Percentiles rank a stretch among this genome's conserved stretches.
phyloP scores from a whole-genome alignment of 2,888 invertebrate genomes.

The Tortrix viridana region DNA sequence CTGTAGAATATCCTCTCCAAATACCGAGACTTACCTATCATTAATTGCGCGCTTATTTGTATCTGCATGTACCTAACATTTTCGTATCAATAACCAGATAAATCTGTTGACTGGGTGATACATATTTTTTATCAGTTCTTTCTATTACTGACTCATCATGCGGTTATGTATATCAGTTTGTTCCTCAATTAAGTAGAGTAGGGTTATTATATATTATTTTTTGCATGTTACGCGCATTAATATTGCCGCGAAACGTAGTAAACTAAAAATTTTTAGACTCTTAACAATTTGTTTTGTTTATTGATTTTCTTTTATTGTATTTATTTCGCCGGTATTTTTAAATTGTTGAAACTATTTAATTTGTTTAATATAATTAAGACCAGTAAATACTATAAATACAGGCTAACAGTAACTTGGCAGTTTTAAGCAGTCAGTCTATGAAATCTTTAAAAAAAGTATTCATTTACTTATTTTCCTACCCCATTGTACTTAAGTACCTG shows the following conservation, averaged over 20 bases:
- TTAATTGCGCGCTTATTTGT: constrained; percentile 13
- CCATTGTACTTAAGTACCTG: too few relatives aligned
- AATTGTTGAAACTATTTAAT: too few relatives aligned
- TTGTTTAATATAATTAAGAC: too few relatives aligned
- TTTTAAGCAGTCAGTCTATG: too few relatives aligned
- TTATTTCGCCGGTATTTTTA: too few relatives aligned
- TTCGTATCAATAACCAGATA: constrained; percentile 24
- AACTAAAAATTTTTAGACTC: too few relatives aligned
- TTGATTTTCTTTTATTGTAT: too few relatives aligned
- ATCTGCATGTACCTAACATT: constrained; percentile 3
- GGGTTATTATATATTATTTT: background rate
- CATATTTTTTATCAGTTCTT: constrained; percentile 19
- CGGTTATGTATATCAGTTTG: background rate
- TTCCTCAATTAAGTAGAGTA: background rate
- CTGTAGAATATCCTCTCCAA: constrained; percentile 15
- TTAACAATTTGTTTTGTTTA: too few relatives aligned
- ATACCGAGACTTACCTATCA: constrained; percentile 17
- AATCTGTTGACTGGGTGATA: constrained; percentile 25
- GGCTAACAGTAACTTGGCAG: too few relatives aligned
- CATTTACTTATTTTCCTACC: too few relatives aligned
- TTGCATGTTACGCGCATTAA: background rate
- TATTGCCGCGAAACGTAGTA: background rate
- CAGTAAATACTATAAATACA: too few relatives aligned
- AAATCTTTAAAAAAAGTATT: too few relatives aligned
- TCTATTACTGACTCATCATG: constrained; percentile 22